These are phyloP conservation scores for Plagiodera versicolora DNA, from an alignment of 2,888 invertebrate genomes.

Conservation along the genomic window DNA sequence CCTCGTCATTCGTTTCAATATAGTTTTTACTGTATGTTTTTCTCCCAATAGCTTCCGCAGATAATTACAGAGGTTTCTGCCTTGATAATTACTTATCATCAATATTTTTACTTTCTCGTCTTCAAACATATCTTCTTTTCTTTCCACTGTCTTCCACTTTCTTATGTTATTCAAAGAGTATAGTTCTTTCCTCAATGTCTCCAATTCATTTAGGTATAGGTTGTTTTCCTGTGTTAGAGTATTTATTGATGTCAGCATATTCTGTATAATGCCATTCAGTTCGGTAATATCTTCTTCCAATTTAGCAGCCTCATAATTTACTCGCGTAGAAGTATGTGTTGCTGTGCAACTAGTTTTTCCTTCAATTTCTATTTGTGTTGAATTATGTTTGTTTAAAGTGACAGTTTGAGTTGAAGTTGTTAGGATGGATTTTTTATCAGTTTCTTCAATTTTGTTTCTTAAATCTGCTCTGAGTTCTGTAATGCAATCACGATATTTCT, in stretches of 20 bases:
- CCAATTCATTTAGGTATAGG: not conserved
- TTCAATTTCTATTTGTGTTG: slow-evolving; percentile 1
- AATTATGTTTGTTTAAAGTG: not conserved
- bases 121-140: not conserved
- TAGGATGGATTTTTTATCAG: not conserved
- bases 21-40: not conserved
- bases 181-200: not conserved
- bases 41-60: not conserved
- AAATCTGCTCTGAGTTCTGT: not conserved
- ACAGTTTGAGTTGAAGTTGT: not conserved
- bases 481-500: not conserved
- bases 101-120: not conserved
- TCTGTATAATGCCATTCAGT: not conserved
- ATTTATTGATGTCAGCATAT: not conserved
- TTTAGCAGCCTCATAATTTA: not conserved
- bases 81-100: slow-evolving; percentile 4
- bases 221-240: slow-evolving; percentile 3
- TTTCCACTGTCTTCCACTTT: not conserved
- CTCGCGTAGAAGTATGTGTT: not conserved
- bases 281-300: not conserved
- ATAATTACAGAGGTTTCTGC: not conserved
- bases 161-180: not conserved
- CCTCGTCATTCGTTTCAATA: slow-evolving; percentile 1
- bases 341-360: not conserved
- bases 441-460: not conserved